Conservation (phyloP, 2,888 invertebrate species). For the Chaetogeoica ovagalla region DNA sequence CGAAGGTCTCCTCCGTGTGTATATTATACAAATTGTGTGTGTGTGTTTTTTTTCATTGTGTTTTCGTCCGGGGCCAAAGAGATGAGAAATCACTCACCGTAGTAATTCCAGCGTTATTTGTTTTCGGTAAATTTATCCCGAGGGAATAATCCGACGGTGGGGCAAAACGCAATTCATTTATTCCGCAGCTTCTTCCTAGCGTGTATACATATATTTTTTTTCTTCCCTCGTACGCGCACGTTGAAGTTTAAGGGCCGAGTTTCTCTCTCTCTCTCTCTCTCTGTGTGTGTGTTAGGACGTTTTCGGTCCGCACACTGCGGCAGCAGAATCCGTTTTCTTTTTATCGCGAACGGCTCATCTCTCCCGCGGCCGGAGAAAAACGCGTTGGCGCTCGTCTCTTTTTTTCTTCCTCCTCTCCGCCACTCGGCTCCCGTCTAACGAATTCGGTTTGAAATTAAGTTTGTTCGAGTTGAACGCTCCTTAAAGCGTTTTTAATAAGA, state of each 20-base stretch:
- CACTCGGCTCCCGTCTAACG: neutral
- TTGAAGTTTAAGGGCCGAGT: constrained; percentile 33
- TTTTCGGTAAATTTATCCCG: constrained; percentile 45
- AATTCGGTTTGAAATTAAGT: constrained; percentile 45
- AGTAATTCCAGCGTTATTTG: constrained; percentile 35
- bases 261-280: too few relatives aligned
- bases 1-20: neutral
- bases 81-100: constrained; percentile 47
- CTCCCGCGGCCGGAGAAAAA: neutral
- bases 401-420: neutral
- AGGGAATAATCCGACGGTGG: constrained; percentile 38
- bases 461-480: constrained; percentile 39
- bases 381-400: constrained; percentile 2
- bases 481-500: constrained; percentile 45
- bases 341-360: constrained; percentile 41
- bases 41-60: neutral
- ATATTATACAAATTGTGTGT: too few relatives aligned
- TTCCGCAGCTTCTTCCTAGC: constrained; percentile 9
- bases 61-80: constrained; percentile 18
- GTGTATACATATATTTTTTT: neutral
- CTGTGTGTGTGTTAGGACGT: constrained; percentile 45
- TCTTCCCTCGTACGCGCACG: neutral
- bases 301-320: constrained; percentile 7
- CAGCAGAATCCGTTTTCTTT: constrained; percentile 42
- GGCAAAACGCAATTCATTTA: constrained; percentile 45